phyloP scores from a whole-genome alignment of 2,113 vertebrate species.

The Tiliqua scincoides region DNA sequence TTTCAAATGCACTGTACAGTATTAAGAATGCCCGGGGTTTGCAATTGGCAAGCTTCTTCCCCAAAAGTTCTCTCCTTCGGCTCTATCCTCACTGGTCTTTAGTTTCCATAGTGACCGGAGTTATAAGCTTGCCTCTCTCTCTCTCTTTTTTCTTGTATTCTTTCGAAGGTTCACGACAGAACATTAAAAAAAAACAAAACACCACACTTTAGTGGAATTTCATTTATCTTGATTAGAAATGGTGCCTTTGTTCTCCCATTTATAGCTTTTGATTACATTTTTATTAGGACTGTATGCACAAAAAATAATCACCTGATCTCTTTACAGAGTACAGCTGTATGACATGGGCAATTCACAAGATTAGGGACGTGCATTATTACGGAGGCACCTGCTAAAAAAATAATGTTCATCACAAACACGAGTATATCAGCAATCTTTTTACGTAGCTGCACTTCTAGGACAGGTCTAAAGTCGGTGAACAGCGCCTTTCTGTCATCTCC shows the following conservation, averaged over 20 bases:
- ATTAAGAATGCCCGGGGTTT: not conserved
- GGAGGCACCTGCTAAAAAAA: not conserved
- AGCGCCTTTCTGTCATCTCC: not conserved
- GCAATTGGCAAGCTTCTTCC: not conserved
- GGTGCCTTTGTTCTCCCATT: not conserved
- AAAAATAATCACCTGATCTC: not conserved
- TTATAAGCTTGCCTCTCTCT: not conserved
- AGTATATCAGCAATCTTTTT: not conserved
- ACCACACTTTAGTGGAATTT: not conserved
- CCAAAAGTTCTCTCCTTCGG: not conserved
- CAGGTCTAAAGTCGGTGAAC: not conserved
- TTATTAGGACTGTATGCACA: not conserved
- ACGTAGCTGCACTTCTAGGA: not conserved
- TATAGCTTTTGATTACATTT: not conserved
- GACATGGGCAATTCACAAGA: not conserved
- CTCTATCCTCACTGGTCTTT: not conserved
- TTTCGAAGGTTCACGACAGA: not conserved
- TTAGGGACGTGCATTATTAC: not conserved
- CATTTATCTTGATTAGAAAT: not conserved
- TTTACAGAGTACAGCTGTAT: not conserved
- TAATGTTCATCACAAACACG: not conserved
- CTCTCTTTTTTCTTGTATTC: not conserved
- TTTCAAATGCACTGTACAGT: no score
- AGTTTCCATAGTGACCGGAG: conserved; percentile 26
- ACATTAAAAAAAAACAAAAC: not conserved